These are phyloP conservation scores for Smithornis capensis DNA, from an alignment of 2,113 vertebrate genomes.

Conservation along the genomic window DNA sequence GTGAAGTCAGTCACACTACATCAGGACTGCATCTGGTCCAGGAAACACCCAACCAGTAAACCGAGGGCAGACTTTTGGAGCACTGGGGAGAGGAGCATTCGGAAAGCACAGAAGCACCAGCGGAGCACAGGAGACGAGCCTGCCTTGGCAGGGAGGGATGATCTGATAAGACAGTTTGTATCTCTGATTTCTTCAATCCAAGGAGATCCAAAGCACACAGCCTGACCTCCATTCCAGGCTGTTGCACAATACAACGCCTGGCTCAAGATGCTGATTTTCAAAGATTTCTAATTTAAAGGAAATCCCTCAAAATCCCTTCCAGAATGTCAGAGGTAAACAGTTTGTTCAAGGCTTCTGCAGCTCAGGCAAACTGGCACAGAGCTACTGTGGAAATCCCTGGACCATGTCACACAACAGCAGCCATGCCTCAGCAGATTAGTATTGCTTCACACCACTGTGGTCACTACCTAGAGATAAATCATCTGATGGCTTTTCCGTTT, in stretches of 20 bases:
- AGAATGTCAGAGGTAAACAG: constrained; percentile 24
- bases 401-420: rapidly evolving
- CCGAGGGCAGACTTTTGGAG: neutral
- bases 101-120: neutral
- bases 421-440: neutral
- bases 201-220: neutral
- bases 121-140: neutral
- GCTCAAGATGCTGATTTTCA: neutral
- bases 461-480: neutral
- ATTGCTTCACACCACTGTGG: neutral
- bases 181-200: neutral
- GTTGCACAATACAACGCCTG: neutral
- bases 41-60: neutral
- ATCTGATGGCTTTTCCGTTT: neutral
- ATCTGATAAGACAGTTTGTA: constrained; percentile 24
- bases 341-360: neutral
- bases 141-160: neutral
- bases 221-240: neutral
- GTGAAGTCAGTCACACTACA: rapidly evolving
- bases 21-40: neutral
- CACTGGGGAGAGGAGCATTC: neutral
- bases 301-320: constrained; percentile 39
- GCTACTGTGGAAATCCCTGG: neutral
- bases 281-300: constrained; percentile 31
- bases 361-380: neutral